Evolutionary conservation across 2,888 invertebrate genomes (phyloP), one percentile per base, ranked within the genome.

Genomic region (Synergus laeviventris): DNA sequence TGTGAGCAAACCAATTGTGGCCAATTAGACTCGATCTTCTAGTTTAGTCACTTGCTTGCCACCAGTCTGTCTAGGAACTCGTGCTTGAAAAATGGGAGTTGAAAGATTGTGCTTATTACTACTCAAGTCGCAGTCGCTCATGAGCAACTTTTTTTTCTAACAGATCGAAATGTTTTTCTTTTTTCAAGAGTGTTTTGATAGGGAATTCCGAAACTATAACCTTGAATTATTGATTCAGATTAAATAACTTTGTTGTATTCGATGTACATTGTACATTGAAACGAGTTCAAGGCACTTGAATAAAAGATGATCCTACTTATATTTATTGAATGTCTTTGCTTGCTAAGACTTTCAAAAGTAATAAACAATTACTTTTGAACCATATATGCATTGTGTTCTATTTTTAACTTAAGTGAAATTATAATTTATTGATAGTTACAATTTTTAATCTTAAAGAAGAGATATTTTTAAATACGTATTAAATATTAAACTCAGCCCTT

Each of bases 1-100:
- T 45, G 61, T 61, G 74, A 31, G 74, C 59, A 49, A 74, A 74
- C 74, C 61, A 74, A 74, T 74, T 74, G 61, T 42, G 8, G 3
- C n/a, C 74, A 74, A 74, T 74, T 74, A 74, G 61, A 36, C 60
- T 60, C 38, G 62, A 61, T 61, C 45, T 24, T 39, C 21, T 64
- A 64, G 36, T 64, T 64, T 38, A 64, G 38, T 64, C 39, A 18
- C 62, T 64, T 64, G 18, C 11, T 39, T 39, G 18, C 18, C 62
- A 39, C 62, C 62, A 64, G 62, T 39, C 39, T 64, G 62, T 64
- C 62, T 64, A 64, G 62, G 62, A 64, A 64, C n/a, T 56, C 18
- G 21, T 56, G 21, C 18, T 21, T 56, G 56, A 56, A 56, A 45
- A 56, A 56, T 56, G 21, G 18, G 21, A 56, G 21, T 56, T 56